Evolutionary conservation across 2,113 vertebrate species (phyloP).

Genomic region (human (Homo sapiens)): DNA sequence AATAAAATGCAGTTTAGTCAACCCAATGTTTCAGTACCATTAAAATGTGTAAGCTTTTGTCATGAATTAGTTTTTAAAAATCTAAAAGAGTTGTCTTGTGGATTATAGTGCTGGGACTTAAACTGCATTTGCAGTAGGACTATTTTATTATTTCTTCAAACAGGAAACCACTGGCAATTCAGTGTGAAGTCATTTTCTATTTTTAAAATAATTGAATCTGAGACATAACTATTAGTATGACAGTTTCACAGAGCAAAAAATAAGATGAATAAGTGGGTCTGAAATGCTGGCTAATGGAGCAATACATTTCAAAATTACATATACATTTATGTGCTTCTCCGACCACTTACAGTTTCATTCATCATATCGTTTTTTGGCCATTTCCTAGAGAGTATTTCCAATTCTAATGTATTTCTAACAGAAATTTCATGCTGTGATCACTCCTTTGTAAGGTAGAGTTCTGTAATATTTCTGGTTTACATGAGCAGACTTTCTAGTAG

Average conservation of each 20-base stretch:
- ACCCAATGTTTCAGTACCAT: background rate
- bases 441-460: background rate
- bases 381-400: conserved; percentile 5
- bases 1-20: background rate
- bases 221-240: conserved; percentile 60
- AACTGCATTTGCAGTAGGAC: background rate
- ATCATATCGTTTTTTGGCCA: background rate
- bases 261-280: conserved; percentile 53
- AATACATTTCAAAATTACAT: conserved; percentile 52
- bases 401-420: conserved; percentile 7
- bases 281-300: conserved; percentile 59
- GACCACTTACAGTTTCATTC: conserved; percentile 41
- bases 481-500: background rate
- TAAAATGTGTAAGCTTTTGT: background rate
- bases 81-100: background rate
- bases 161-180: conserved; percentile 60
- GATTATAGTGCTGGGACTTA: background rate
- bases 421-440: background rate
- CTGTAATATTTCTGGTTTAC: background rate
- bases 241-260: conserved; percentile 49
- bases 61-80: background rate
- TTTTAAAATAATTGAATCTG: conserved; percentile 72
- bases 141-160: conserved; percentile 45
- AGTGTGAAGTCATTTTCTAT: conserved; percentile 70
- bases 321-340: background rate